phyloP scores from a whole-genome alignment of 2,797 vertebrate genomes.

The Lepidocolaptes lacrymiger region DNA sequence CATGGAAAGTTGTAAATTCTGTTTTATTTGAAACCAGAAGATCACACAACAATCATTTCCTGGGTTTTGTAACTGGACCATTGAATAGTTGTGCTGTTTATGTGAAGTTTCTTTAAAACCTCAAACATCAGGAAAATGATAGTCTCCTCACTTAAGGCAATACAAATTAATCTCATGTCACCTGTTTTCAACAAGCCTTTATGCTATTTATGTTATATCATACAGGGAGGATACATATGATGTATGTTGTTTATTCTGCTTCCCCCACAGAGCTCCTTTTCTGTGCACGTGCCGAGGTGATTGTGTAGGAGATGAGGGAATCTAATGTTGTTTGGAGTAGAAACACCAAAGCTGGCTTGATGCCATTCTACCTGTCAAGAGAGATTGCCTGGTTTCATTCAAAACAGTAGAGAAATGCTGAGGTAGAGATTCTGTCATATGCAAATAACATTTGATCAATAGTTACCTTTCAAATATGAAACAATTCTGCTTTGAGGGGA shows the following conservation, averaged over 20 bases:
- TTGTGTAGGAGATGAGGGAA: rapidly evolving
- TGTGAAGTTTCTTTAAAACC: not conserved
- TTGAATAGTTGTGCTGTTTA: not conserved
- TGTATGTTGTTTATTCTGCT: not conserved
- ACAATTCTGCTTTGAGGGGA: not conserved
- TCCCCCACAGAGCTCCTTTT: not conserved
- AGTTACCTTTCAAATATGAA: not conserved
- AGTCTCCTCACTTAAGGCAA: not conserved
- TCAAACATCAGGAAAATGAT: not conserved
- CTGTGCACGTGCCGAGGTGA: not conserved
- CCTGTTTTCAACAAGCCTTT: not conserved
- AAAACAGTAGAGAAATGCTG: not conserved
- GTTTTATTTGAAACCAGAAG: not conserved
- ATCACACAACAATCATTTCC: not conserved
- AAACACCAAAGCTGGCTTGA: not conserved
- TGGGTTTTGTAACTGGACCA: not conserved
- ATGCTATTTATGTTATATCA: not conserved
- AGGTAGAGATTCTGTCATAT: not conserved
- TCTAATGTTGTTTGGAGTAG: not conserved
- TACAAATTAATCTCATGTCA: not conserved
- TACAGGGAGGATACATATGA: not conserved
- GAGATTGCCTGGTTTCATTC: not conserved
- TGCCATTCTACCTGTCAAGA: not conserved
- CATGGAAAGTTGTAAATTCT: not conserved
- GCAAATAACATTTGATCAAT: not conserved